phyloP scores from a whole-genome alignment of 2,113 vertebrate genomes.

The Tragulus kanchil region DNA sequence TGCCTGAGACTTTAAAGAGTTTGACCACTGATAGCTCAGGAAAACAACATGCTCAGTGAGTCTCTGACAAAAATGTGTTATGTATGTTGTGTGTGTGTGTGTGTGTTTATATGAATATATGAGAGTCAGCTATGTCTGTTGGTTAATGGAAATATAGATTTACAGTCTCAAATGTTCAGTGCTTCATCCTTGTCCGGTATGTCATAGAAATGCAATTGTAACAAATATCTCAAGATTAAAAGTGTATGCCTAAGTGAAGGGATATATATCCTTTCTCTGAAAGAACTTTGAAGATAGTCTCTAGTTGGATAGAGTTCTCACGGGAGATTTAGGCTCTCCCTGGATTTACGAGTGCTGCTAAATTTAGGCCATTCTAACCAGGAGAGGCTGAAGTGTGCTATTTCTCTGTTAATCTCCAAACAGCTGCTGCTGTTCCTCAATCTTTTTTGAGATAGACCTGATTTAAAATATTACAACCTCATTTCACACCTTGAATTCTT shows the following conservation, averaged over 20 bases:
- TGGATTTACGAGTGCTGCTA: slow-evolving; percentile 51
- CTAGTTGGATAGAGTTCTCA: background rate
- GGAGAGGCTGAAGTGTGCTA: background rate
- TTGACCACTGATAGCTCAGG: background rate
- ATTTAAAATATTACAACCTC: slow-evolving; percentile 38
- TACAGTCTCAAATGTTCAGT: background rate
- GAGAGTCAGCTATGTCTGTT: background rate
- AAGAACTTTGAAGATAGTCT: background rate
- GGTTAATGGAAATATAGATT: background rate
- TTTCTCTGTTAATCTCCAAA: slow-evolving; percentile 13
- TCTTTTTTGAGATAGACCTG: slow-evolving; percentile 18
- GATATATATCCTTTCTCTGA: background rate
- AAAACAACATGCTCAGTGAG: background rate
- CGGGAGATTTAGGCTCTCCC: background rate
- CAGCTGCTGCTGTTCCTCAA: background rate
- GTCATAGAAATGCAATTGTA: background rate
- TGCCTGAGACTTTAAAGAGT: background rate
- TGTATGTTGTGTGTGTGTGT: background rate
- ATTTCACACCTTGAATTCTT: slow-evolving; percentile 17
- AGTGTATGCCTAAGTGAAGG: background rate
- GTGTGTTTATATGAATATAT: accelerated
- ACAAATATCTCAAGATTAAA: background rate
- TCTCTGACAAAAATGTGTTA: background rate
- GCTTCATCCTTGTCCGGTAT: background rate
- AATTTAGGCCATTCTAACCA: slow-evolving; percentile 47